Percentiles rank a stretch among this genome's conserved stretches.
These are phyloP conservation scores for Tachina fera DNA, from an alignment of 2,888 invertebrate genomes.

Conservation along the genomic window DNA sequence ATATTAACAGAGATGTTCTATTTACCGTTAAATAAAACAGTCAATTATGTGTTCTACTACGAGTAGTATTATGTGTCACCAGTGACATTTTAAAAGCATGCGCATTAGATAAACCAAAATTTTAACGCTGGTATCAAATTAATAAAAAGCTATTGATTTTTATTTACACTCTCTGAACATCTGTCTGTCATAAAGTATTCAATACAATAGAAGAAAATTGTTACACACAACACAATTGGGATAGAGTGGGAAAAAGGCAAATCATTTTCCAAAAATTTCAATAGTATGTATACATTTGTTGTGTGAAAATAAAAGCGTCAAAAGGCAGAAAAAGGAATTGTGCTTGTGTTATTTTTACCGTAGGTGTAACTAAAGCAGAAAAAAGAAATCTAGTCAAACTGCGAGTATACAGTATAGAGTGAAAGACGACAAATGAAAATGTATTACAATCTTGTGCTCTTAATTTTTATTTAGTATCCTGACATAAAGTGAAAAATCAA, in stretches of 20 bases:
- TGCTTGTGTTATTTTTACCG: conserved; percentile 48
- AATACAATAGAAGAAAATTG: conserved; percentile 44
- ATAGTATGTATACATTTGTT: conserved; percentile 60
- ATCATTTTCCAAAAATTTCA: conserved; percentile 25
- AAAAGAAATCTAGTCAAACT: conserved; percentile 7
- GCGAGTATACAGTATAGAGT: conserved; percentile 33
- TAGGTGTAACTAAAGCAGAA: conserved; percentile 45
- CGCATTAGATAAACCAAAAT: conserved; percentile 40
- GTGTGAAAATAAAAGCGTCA: conserved; percentile 39
- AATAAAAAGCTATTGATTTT: conserved; percentile 64
- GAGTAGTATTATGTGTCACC: conserved; percentile 13
- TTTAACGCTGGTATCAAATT: conserved; percentile 29
- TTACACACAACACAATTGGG: conserved; percentile 55
- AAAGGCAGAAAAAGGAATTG: conserved; percentile 36
- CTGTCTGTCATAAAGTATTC: conserved; percentile 53
- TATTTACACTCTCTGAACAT: conserved; percentile 57
- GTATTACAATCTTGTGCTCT: conserved; percentile 50
- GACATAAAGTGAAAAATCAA: conserved; percentile 64
- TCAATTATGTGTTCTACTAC: background rate
- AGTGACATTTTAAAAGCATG: conserved; percentile 58
- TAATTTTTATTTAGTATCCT: conserved; percentile 63
- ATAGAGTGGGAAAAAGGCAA: conserved; percentile 40
- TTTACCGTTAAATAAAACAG: conserved; percentile 29
- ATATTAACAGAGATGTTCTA: conserved; percentile 40
- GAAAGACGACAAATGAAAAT: conserved; percentile 54